Conservation (phyloP, 2,797 vertebrate genomes). For the Gallirallus australis region DNA sequence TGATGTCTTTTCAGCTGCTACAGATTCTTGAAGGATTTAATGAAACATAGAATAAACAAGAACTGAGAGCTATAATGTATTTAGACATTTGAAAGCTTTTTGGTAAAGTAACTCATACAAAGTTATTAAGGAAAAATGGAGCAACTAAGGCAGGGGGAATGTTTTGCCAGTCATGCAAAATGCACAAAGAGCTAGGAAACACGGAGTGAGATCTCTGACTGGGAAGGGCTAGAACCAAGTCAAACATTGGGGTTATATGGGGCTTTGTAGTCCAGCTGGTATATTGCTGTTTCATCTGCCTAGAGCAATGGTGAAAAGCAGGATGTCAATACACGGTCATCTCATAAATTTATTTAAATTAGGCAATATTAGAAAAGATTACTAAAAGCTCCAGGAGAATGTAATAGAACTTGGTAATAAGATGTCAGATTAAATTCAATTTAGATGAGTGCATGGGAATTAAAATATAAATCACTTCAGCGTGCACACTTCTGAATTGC, state of each 20-base stretch:
- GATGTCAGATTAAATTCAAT: conserved; percentile 60
- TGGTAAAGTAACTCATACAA: background rate
- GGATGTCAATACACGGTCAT: background rate
- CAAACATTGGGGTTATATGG: background rate
- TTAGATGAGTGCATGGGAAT: conserved; percentile 31
- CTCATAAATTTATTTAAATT: conserved; percentile 19
- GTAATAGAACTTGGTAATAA: conserved; percentile 41
- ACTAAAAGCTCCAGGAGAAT: background rate
- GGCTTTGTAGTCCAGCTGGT: background rate
- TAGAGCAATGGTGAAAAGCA: background rate
- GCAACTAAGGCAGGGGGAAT: background rate
- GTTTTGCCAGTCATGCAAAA: background rate
- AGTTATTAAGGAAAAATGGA: background rate
- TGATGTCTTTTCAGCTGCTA: background rate
- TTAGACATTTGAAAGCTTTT: background rate
- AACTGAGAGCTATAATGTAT: background rate
- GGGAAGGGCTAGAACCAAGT: background rate
- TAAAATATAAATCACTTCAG: conserved; percentile 44
- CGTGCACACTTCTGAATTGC: background rate
- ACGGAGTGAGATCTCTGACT: background rate
- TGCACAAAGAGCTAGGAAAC: background rate
- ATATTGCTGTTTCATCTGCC: background rate
- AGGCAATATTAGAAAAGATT: conserved; percentile 5
- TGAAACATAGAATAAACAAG: background rate
- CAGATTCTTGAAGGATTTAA: background rate